Conservation (phyloP, 1,140 invertebrate species). For the Spodoptera frugiperda region DNA sequence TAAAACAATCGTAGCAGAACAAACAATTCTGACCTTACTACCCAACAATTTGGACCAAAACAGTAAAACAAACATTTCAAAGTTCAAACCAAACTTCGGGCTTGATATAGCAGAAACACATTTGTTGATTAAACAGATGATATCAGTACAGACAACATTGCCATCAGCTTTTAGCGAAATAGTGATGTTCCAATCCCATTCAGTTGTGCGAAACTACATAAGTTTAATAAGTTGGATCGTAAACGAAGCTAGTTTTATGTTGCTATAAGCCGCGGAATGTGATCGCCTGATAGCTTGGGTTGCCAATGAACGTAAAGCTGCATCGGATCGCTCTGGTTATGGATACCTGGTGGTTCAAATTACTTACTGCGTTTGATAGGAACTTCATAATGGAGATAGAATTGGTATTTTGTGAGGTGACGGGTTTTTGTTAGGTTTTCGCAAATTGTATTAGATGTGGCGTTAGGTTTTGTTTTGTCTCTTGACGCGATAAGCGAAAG, state of each 20-base stretch:
- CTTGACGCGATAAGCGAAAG: too few species aligned
- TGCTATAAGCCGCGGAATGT: constrained; percentile 25
- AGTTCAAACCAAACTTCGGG: neutral
- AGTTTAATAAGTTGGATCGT: constrained; percentile 39
- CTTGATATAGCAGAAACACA: constrained; percentile 13
- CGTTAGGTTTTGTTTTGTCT: too few species aligned
- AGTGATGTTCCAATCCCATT: constrained; percentile 29
- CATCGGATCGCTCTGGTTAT: constrained; percentile 20
- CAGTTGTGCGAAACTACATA: constrained; percentile 34
- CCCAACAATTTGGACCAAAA: neutral
- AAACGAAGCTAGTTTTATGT: constrained; percentile 33
- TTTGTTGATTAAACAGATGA: constrained; percentile 34
- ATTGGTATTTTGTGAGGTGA: neutral
- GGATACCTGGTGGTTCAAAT: constrained; percentile 20
- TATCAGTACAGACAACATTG: constrained; percentile 11
- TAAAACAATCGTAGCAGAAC: too few species aligned
- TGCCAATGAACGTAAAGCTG: constrained; percentile 35
- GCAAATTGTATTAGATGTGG: neutral
- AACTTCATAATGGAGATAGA: neutral
- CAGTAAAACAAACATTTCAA: neutral
- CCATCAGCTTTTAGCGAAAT: constrained; percentile 20
- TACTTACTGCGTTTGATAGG: constrained; percentile 9
- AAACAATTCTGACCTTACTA: neutral
- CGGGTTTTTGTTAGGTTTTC: neutral
- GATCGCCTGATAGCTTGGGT: constrained; percentile 15